phyloP scores from a whole-genome alignment of 2,113 vertebrate species.

The Rynchops niger region DNA sequence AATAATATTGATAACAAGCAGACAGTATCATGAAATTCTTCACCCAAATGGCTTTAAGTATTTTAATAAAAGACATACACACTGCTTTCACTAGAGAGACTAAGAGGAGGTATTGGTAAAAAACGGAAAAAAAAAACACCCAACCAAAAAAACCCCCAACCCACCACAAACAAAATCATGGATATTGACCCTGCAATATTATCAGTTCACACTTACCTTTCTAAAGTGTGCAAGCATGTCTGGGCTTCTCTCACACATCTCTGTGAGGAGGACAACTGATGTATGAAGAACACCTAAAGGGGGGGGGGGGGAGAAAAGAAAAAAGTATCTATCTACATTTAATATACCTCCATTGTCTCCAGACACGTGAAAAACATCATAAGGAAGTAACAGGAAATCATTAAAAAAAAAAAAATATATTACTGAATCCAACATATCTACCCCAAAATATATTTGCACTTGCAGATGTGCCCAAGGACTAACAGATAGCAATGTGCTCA shows the following conservation, averaged over 20 bases:
- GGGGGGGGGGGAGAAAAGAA: background rate
- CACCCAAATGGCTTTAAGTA: background rate
- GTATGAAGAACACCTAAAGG: constrained; percentile 94
- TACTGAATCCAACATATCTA: background rate
- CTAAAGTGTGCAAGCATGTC: constrained; percentile 98
- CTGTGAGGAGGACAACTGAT: constrained; percentile 97
- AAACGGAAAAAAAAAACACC: background rate
- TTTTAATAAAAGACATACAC: background rate
- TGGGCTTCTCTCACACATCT: constrained; percentile 99
- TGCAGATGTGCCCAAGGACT: background rate
- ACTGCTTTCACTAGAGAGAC: background rate
- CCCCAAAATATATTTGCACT: background rate
- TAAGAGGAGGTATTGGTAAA: background rate
- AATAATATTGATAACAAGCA: background rate
- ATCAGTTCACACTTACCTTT: constrained; percentile 82
- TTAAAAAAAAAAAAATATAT: background rate
- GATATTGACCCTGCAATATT: background rate
- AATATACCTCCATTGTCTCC: background rate
- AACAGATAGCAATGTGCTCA: background rate
- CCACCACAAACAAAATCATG: background rate
- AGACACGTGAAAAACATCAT: background rate
- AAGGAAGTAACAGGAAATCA: background rate
- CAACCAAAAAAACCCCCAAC: background rate
- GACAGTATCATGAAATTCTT: background rate
- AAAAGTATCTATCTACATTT: background rate